Evolutionary conservation across 1,140 invertebrate genomes (phyloP), one percentile per base, ranked within the genome.

Genomic region (Oedothorax gibbosus): DNA sequence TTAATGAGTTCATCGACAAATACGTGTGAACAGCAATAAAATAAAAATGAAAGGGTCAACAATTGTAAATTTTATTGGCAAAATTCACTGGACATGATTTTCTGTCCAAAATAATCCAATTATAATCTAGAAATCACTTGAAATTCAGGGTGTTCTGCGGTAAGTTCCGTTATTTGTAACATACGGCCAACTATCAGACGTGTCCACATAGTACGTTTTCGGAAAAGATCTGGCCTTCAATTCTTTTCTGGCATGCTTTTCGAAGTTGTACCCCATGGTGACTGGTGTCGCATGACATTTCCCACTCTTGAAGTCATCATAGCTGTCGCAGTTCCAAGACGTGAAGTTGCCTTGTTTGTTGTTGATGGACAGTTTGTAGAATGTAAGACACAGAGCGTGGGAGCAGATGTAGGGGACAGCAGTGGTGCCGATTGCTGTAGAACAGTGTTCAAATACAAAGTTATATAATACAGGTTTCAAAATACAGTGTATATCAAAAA

Each of bases 291-390:
- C 65, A 5, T 56, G 35, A 51, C 72, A 75, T 2, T 60, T 20
- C 0, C 54, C 54, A 57, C 4, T 9, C 51, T 75, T 12, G 72
- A 75, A 75, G 10, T 12, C 9, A 20, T 57, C 51, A 15, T 75
- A 75, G 20, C 72, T 75, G 20, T 20, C 11, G 54, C 72, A 75
- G 14, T 53, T 12, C 7, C 15, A 14, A 49, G 8, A 53, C 11
- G 35, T 35, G 15, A 75, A 75, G 9, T 56, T 56, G 8, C 54
- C 54, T 6, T 21, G 11, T 5, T 3, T 11, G 20, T 75, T 56
- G 51, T 18, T 75, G 72, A 75, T 75, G 72, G 18, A 15, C 0
- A 49, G 7, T 9, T 60, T 56, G 54, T 75, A 75, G 18, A 57
- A 75, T 14, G 56, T 21, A 14, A 75, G 6, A 21, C 6, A 49